These are phyloP conservation scores for Xylota sylvarum DNA, from an alignment of 2,888 invertebrate species.

Conservation along the genomic window DNA sequence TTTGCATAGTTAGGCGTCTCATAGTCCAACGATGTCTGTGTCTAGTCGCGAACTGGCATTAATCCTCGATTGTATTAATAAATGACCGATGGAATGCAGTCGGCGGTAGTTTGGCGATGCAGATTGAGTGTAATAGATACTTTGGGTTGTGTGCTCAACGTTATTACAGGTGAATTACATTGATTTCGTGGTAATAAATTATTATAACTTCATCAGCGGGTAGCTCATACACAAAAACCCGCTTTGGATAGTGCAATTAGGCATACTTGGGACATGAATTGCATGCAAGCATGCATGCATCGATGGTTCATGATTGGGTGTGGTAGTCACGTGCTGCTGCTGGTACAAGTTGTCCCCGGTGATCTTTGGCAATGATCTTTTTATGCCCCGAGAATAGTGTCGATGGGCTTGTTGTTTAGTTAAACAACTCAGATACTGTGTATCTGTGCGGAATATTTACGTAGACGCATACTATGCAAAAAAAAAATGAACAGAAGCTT, in stretches of 20 bases:
- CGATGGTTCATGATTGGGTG: conserved; percentile 60
- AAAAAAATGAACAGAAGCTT: neutral
- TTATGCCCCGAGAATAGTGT: conserved; percentile 32
- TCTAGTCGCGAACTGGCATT: conserved; percentile 41
- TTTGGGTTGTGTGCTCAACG: conserved; percentile 39
- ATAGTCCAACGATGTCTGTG: conserved; percentile 32
- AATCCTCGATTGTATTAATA: conserved; percentile 47
- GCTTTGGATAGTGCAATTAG: conserved; percentile 54
- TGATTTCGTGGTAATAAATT: conserved; percentile 66
- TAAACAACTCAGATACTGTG: neutral
- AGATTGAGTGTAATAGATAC: conserved; percentile 66
- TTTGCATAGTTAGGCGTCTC: conserved; percentile 62
- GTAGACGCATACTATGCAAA: neutral
- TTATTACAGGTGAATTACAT: conserved; percentile 68
- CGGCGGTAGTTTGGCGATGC: conserved; percentile 38
- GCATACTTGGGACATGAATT: conserved; percentile 59
- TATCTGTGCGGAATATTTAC: neutral
- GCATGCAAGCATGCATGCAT: conserved; percentile 57
- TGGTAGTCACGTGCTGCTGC: conserved; percentile 70
- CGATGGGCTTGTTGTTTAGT: conserved; percentile 20
- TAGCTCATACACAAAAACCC: conserved; percentile 20
- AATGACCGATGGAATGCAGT: conserved; percentile 59
- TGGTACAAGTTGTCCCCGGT: conserved; percentile 49
- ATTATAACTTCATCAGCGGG: conserved; percentile 42
- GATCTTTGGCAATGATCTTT: conserved; percentile 72